phyloP scores from a whole-genome alignment of 2,888 invertebrate genomes.

The Ischnura elegans region DNA sequence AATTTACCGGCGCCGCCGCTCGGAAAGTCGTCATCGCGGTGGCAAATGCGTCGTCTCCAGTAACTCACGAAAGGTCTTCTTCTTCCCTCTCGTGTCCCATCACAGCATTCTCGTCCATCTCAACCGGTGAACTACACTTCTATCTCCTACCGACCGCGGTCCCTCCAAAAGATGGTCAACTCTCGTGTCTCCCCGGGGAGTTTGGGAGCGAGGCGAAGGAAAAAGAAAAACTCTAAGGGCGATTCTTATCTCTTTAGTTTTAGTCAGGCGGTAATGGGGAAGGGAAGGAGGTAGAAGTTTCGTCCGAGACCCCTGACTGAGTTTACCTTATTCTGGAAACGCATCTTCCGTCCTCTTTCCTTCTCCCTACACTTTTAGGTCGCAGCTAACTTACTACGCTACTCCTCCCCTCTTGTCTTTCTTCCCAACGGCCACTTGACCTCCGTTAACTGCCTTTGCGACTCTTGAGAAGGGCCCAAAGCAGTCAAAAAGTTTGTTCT shows the following conservation, averaged over 20 bases:
- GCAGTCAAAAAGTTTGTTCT: conserved; percentile 36
- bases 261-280: conserved; percentile 29
- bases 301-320: conserved; percentile 37
- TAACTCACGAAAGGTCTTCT: conserved; percentile 22
- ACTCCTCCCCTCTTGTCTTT: not conserved
- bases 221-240: not conserved
- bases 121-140: not conserved
- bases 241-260: conserved; percentile 53
- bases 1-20: not conserved
- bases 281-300: not conserved
- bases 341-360: not conserved
- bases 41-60: conserved; percentile 56
- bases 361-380: not conserved
- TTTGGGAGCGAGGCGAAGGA: too few relatives aligned
- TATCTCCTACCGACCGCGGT: not conserved
- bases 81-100: too few relatives aligned
- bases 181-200: not conserved
- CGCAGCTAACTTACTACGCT: not conserved
- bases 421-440: not conserved
- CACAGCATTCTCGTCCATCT: not conserved
- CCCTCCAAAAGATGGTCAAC: not conserved
- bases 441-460: conserved; percentile 40
- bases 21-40: conserved; percentile 39
- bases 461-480: not conserved
- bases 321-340: conserved; percentile 54